Percentiles rank a stretch among this genome's conserved stretches.
These are phyloP conservation scores for Sebastes kiyomatsui DNA, from an alignment of 2,797 vertebrate genomes.

Conservation along the genomic window DNA sequence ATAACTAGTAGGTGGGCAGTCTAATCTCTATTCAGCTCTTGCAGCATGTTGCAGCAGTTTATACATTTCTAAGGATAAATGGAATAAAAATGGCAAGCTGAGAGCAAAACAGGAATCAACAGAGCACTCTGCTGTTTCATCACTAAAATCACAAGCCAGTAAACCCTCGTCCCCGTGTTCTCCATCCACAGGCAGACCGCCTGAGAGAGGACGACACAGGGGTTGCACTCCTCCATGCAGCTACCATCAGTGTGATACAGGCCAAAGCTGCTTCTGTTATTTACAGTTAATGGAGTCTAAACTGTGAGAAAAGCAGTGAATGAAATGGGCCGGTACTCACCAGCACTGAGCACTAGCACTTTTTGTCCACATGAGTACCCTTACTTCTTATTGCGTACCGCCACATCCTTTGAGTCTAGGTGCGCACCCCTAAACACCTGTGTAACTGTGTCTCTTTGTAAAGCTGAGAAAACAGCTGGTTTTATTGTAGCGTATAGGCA, in stretches of 20 bases:
- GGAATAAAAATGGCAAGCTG: constrained; percentile 14
- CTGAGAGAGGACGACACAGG: background rate
- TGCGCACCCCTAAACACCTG: too few species aligned
- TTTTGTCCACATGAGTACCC: too few species aligned
- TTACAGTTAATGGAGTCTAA: constrained; percentile 32
- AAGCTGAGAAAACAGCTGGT: too few species aligned
- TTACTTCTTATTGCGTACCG: too few species aligned
- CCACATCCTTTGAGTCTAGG: too few species aligned
- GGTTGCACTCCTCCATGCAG: constrained; percentile 20
- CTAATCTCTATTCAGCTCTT: constrained; percentile 20
- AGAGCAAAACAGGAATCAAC: constrained; percentile 8
- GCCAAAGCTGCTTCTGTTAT: constrained; percentile 14
- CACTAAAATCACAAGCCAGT: background rate
- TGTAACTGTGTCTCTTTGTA: too few species aligned
- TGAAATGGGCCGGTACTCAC: too few species aligned
- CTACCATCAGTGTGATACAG: background rate
- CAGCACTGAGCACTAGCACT: too few species aligned
- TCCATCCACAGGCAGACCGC: background rate
- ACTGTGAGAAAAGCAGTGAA: constrained; percentile 30
- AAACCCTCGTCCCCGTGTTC: background rate
- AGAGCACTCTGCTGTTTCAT: background rate
- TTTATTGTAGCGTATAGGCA: too few species aligned
- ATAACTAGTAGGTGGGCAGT: background rate
- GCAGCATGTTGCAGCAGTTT: background rate
- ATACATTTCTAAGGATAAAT: background rate